Evolutionary conservation across 2,797 vertebrate genomes (phyloP), one percentile per base, ranked within the genome.

Genomic region (Pipistrellus pipistrellus): DNA sequence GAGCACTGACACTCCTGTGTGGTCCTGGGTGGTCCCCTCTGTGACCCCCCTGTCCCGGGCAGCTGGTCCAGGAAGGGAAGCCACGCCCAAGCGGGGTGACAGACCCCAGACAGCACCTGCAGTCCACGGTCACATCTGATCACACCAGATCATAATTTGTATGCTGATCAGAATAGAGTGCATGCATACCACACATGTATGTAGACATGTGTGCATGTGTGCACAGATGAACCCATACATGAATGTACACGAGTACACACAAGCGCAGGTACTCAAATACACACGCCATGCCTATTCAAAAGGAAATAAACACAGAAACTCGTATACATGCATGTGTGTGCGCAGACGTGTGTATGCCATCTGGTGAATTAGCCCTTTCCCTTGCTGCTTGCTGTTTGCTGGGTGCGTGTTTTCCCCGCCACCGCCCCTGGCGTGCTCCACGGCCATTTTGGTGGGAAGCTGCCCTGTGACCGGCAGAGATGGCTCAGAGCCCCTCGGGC

Each of bases 281-380:
- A 3, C 35, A 17, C 10, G 13, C 2, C 32, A 44, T 20, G 25
- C 6, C 0, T 55, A 18, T 48, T 4, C 3, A 21, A 3, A 13
- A 8, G 35, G 2, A 17, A 30, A 25, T 2, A 0, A 6, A 21
- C 3, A 3, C 11, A 59, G 23, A 8, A 9, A 53, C 41, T 6
- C 18, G 20, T 10, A 4, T 48, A 46, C 18, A 62, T 14, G n/a
- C 8, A 3, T 17, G 23, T 0, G 17, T 14, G 1, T 48, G 32
- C 2, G 10, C 5, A 41, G 20, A 38, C 8, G 8, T 3, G 2
- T 6, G 12, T 23, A 23, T 30, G 59, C 4, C 15, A 3, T 41
- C 72, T n/a, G 14, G 0, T 23, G 55, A 51, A 7, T 27, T 2
- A 48, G 18, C 27, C 38, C n/a, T 57, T 75, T 8, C 8, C 53